Conservation (phyloP, 2,888 invertebrate species). For the Leptopilina syphax region DNA sequence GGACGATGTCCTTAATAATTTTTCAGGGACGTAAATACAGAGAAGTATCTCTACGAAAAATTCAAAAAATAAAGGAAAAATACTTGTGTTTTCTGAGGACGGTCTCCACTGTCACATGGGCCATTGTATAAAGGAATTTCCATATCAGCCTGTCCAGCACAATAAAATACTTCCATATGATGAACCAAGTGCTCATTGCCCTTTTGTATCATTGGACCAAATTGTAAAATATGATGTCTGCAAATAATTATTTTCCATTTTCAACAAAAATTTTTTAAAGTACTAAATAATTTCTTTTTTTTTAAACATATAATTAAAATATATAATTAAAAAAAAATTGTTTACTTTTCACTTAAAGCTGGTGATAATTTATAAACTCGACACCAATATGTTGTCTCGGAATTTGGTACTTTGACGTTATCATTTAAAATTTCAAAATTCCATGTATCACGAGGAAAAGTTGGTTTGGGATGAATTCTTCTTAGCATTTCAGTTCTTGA, state of each 20-base stretch:
- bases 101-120: slow-evolving; percentile 86
- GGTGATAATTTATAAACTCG: slow-evolving; percentile 88
- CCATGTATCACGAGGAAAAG: slow-evolving; percentile 78
- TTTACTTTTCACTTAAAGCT: slow-evolving; percentile 80
- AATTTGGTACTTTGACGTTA: slow-evolving; percentile 85
- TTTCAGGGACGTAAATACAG: not conserved
- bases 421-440: slow-evolving; percentile 82
- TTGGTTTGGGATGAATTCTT: slow-evolving; percentile 74
- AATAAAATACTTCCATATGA: slow-evolving; percentile 99
- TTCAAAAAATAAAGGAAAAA: not conserved
- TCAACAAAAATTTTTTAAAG: too few relatives aligned
- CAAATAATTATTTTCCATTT: not conserved
- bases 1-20: not conserved
- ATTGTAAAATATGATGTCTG: slow-evolving; percentile 80
- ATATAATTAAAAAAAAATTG: not conserved
- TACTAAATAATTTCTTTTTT: not conserved
- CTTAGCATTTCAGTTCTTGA: slow-evolving; percentile 86
- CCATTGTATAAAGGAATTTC: slow-evolving; percentile 90
- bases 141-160: slow-evolving; percentile 83
- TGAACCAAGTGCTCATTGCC: slow-evolving; percentile 94
- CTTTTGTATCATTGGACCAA: slow-evolving; percentile 88
- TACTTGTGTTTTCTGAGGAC: slow-evolving; percentile 87
- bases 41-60: not conserved
- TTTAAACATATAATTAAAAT: not conserved
- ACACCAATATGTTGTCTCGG: slow-evolving; percentile 99